Evolutionary conservation across 2,888 invertebrate species (phyloP).

Genomic region (Myopa tessellatipennis): DNA sequence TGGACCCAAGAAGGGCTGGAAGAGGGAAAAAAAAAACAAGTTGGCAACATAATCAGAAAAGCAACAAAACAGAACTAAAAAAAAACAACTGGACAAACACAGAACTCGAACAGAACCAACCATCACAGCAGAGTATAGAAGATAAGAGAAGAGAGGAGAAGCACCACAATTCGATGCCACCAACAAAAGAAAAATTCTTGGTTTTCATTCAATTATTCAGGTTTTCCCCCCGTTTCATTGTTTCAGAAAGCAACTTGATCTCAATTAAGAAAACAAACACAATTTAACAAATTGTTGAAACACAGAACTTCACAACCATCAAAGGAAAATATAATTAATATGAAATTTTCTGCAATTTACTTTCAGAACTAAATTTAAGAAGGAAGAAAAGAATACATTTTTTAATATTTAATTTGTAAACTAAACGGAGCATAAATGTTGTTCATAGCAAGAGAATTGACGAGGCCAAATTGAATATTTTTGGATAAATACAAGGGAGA

Average conservation of each 20-base stretch:
- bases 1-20: not conserved
- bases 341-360: too few relatives aligned
- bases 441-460: too few relatives aligned
- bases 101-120: not conserved
- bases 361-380: too few relatives aligned
- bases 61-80: not conserved
- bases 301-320: not conserved
- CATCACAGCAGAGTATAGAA: not conserved
- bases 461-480: too few relatives aligned
- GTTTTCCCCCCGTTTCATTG: not conserved
- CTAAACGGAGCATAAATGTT: too few relatives aligned
- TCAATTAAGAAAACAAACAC: not conserved
- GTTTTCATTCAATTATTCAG: not conserved
- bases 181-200: not conserved
- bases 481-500: too few relatives aligned
- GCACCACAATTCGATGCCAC: not conserved
- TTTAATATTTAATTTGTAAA: too few relatives aligned
- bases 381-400: too few relatives aligned
- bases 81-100: not conserved
- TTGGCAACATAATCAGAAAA: not conserved
- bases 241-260: not conserved
- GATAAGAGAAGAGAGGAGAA: not conserved
- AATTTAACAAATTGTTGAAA: slow-evolving; percentile 11
- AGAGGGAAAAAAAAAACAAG: not conserved
- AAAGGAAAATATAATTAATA: too few relatives aligned